phyloP scores from a whole-genome alignment of 1,140 invertebrate species.

The Trichonephila clavipes region DNA sequence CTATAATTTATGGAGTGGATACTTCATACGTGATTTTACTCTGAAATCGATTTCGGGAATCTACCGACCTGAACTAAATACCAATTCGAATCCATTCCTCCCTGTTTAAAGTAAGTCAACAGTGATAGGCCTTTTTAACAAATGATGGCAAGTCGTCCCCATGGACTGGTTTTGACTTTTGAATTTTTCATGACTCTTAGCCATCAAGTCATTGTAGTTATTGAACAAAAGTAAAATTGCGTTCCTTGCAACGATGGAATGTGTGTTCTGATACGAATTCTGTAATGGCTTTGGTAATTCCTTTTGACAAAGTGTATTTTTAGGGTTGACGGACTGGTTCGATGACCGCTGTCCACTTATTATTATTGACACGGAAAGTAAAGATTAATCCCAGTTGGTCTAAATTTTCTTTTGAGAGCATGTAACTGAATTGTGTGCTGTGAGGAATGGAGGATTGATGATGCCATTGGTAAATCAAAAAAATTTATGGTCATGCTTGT shows the following conservation, averaged over 20 bases:
- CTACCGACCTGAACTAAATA: constrained; percentile 2
- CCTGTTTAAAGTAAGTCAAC: constrained; percentile 40
- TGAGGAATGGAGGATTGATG: no score
- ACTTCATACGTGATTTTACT: neutral
- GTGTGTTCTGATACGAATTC: neutral
- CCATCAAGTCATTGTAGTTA: neutral
- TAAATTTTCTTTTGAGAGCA: no score
- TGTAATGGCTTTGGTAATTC: neutral
- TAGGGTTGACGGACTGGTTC: neutral
- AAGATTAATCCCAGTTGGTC: no score
- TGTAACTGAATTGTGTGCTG: no score
- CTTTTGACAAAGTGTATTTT: neutral
- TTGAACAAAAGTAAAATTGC: neutral
- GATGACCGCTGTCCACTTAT: no score
- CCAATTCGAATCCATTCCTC: constrained; percentile 5
- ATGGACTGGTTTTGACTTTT: neutral
- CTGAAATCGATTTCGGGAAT: neutral
- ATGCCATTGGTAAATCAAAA: no score
- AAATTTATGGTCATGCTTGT: no score
- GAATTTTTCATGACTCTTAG: constrained; percentile 22
- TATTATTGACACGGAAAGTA: no score
- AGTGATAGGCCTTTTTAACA: constrained; percentile 42
- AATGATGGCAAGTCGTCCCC: neutral
- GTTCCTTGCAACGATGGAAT: neutral
- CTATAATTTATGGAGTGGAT: constrained; percentile 10